Conservation (phyloP, 2,888 invertebrate genomes). For the Monopis laevigella region DNA sequence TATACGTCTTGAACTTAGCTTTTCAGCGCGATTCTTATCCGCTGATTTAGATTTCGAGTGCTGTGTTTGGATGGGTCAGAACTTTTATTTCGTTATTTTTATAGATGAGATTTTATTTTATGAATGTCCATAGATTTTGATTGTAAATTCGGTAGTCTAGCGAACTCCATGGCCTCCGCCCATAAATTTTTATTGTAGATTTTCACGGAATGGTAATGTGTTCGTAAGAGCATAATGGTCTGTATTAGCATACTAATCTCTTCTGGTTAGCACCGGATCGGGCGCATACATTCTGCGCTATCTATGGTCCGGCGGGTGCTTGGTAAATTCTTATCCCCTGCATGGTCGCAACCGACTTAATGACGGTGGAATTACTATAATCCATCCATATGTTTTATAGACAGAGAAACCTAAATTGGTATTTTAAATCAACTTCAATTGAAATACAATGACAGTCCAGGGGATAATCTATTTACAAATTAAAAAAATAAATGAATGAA, state of each 20-base stretch:
- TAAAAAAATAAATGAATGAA: background rate
- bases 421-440: too few species aligned
- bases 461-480: slow-evolving; percentile 7
- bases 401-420: too few species aligned
- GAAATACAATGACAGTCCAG: too few species aligned
- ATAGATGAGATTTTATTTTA: slow-evolving; percentile 46
- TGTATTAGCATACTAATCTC: slow-evolving; percentile 60
- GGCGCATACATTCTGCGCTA: slow-evolving; percentile 41
- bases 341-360: too few species aligned
- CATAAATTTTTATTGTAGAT: slow-evolving; percentile 53
- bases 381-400: too few species aligned
- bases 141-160: slow-evolving; percentile 52
- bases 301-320: slow-evolving; percentile 30
- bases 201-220: slow-evolving; percentile 42
- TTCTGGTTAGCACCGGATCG: slow-evolving; percentile 49
- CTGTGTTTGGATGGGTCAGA: slow-evolving; percentile 65
- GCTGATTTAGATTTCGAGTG: slow-evolving; percentile 42
- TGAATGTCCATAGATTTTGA: slow-evolving; percentile 52
- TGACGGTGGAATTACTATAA: too few species aligned
- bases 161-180: slow-evolving; percentile 44
- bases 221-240: slow-evolving; percentile 40
- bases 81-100: slow-evolving; percentile 30
- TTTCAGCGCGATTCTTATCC: slow-evolving; percentile 26
- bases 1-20: slow-evolving; percentile 8
- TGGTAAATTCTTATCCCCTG: slow-evolving; percentile 49